Conservation (phyloP, 2,797 vertebrate genomes). For the Argyrosomus regius region DNA sequence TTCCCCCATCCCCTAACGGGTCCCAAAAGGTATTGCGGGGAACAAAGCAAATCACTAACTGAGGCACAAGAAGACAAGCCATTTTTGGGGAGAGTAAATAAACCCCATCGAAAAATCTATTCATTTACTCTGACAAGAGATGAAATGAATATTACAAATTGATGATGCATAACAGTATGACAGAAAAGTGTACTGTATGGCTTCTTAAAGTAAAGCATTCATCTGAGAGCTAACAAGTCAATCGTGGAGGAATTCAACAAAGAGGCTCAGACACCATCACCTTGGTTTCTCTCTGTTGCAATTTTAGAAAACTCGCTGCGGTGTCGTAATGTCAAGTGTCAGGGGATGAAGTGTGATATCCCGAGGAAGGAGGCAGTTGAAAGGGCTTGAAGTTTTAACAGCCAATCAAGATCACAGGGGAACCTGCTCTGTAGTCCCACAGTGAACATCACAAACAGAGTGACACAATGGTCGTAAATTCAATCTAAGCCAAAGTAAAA, state of each 20-base stretch:
- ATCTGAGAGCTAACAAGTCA: conserved; percentile 29
- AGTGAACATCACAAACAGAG: conserved; percentile 35
- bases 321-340: conserved; percentile 56
- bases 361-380: conserved; percentile 21
- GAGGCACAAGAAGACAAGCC: conserved; percentile 24
- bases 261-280: conserved; percentile 20
- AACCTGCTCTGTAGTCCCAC: conserved; percentile 31
- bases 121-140: conserved; percentile 39
- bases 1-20: not conserved
- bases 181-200: not conserved
- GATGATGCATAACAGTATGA: conserved; percentile 25
- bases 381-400: conserved; percentile 45
- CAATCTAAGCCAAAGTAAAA: conserved; percentile 46
- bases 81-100: conserved; percentile 9
- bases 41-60: conserved; percentile 40
- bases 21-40: conserved; percentile 17
- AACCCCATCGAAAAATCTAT: conserved; percentile 9
- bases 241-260: conserved; percentile 20
- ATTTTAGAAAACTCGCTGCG: conserved; percentile 46
- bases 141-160: conserved; percentile 21
- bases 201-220: conserved; percentile 31
- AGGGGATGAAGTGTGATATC: conserved; percentile 41
- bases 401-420: conserved; percentile 49
- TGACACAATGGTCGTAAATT: conserved; percentile 30
- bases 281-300: conserved; percentile 29